phyloP scores from a whole-genome alignment of 2,113 vertebrate species.

The Todiramphus chloris region DNA sequence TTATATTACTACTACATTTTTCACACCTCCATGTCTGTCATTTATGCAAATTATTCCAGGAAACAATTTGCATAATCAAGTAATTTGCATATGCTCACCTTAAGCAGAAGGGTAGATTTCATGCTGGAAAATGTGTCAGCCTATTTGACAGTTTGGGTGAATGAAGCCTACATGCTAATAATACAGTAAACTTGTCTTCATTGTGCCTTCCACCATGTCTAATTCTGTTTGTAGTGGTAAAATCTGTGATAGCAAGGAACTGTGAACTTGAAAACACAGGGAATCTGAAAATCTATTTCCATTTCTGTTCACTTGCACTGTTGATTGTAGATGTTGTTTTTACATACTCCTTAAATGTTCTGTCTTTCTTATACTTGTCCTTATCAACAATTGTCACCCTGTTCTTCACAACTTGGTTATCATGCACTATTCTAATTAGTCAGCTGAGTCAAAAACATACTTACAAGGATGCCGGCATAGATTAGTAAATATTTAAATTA shows the following conservation, averaged over 20 bases:
- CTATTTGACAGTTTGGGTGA: background rate
- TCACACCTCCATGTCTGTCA: conserved; percentile 1
- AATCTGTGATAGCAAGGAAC: background rate
- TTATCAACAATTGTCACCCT: background rate
- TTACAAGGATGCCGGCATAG: background rate
- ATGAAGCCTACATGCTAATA: background rate
- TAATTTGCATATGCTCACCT: conserved; percentile 21
- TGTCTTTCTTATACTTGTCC: background rate
- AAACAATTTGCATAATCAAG: background rate
- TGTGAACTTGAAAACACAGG: background rate
- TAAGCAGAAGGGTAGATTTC: background rate
- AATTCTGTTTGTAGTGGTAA: background rate
- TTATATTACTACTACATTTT: background rate
- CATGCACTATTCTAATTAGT: background rate
- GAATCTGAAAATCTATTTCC: background rate
- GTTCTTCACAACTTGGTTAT: background rate
- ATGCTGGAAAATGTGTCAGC: background rate
- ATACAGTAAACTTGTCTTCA: background rate
- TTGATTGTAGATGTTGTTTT: background rate
- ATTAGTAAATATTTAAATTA: background rate
- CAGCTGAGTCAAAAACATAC: background rate
- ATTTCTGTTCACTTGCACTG: background rate
- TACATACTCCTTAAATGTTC: background rate
- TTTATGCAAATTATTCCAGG: conserved; percentile 19
- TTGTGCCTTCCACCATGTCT: background rate